Percentiles rank a stretch among this genome's conserved stretches.
These are phyloP conservation scores for Diachasma alloeum DNA, from an alignment of 1,140 invertebrate species.

Conservation along the genomic window DNA sequence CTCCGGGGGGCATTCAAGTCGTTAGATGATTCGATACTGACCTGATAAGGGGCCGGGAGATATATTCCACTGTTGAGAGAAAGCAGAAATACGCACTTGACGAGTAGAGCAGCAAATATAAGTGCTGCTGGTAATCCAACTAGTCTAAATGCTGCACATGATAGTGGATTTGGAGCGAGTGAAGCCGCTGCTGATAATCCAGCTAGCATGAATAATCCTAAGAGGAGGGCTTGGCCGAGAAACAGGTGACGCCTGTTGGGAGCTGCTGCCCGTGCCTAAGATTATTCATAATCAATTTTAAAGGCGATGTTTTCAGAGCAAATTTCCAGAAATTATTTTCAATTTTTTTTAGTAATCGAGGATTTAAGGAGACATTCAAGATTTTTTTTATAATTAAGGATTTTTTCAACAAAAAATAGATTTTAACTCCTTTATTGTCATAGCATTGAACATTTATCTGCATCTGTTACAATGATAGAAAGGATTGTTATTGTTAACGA, in stretches of 20 bases:
- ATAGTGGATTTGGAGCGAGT: conserved; percentile 79
- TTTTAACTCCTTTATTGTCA: too few relatives aligned
- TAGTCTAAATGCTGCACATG: conserved; percentile 85
- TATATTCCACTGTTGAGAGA: conserved; percentile 92
- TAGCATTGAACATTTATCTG: too few relatives aligned
- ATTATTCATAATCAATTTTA: background rate
- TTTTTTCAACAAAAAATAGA: too few relatives aligned
- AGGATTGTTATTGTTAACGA: too few relatives aligned
- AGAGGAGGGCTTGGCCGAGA: conserved; percentile 87
- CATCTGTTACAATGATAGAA: too few relatives aligned
- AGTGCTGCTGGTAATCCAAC: conserved; percentile 87
- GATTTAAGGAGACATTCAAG: too few relatives aligned
- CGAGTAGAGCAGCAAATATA: conserved; percentile 90
- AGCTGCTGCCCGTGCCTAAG: conserved; percentile 77
- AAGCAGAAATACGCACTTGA: conserved; percentile 93
- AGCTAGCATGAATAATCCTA: conserved; percentile 86
- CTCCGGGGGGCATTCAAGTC: too few relatives aligned
- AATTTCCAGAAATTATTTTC: too few relatives aligned
- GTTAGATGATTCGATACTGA: conserved; percentile 29
- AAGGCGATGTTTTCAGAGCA: too few relatives aligned
- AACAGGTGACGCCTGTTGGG: conserved; percentile 87
- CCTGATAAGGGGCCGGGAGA: conserved; percentile 89
- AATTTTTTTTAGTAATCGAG: too few relatives aligned
- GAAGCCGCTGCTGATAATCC: conserved; percentile 82
- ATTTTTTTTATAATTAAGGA: too few relatives aligned